Percentiles rank a stretch among this genome's conserved stretches.
Conservation (phyloP, 1,140 invertebrate species). For the Penaeus japonicus region DNA sequence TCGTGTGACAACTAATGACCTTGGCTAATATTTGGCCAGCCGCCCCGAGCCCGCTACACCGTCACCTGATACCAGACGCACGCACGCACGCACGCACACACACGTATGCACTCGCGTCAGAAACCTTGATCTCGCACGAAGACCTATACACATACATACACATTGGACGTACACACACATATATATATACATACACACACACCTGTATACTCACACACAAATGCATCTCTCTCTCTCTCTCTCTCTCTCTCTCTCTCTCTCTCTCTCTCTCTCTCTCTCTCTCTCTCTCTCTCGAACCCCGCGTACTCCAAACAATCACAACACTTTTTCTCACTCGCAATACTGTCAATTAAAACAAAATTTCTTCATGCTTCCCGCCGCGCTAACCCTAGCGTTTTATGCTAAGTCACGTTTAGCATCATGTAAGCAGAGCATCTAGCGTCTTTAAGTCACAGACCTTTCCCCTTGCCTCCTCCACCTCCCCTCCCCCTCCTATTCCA, state of each 20-base stretch:
- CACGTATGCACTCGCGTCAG: background rate
- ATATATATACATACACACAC: background rate
- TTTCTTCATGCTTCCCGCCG: too few species aligned
- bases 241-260: background rate
- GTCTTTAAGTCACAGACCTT: too few species aligned
- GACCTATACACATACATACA: background rate
- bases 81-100: background rate
- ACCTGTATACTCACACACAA: background rate
- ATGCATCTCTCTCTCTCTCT: background rate
- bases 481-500: too few species aligned
- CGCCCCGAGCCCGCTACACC: slow-evolving; percentile 15
- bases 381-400: too few species aligned
- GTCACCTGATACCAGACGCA: slow-evolving; percentile 19
- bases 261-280: background rate
- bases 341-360: too few species aligned
- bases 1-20: slow-evolving; percentile 43
- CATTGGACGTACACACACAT: background rate
- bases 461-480: too few species aligned
- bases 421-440: too few species aligned
- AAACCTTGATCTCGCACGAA: background rate
- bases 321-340: too few species aligned
- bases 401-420: too few species aligned
- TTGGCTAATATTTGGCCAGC: slow-evolving; percentile 35
- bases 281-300: background rate
- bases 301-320: too few species aligned